Evolutionary conservation across 2,113 vertebrate species (phyloP).

Genomic region (Apus apus): DNA sequence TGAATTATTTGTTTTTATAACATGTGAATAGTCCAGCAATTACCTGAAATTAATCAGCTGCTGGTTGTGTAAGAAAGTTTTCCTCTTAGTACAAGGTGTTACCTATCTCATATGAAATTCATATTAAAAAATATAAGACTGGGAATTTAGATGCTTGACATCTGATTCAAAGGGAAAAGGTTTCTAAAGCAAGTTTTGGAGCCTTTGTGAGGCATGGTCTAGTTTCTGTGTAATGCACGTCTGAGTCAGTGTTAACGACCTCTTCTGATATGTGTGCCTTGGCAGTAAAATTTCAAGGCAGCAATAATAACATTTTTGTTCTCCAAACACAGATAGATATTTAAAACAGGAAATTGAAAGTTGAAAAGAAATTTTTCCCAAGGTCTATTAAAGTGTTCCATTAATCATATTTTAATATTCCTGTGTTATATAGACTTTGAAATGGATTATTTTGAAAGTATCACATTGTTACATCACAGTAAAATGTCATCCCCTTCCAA

Average conservation of each 20-base stretch:
- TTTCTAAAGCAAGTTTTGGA: neutral
- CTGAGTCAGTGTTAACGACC: too few species aligned
- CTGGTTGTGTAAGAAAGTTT: neutral
- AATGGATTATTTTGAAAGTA: neutral
- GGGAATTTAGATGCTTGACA: neutral
- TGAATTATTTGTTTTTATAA: neutral
- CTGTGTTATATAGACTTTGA: neutral
- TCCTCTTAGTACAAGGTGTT: neutral
- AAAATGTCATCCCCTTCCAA: neutral
- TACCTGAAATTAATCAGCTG: neutral
- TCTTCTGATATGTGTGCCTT: neutral
- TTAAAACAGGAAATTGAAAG: neutral
- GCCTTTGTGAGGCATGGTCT: neutral
- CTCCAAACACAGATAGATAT: neutral
- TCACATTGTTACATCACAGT: neutral
- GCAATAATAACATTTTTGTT: neutral
- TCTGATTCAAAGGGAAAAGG: neutral
- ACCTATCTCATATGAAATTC: neutral
- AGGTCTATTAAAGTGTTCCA: neutral
- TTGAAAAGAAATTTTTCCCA: neutral
- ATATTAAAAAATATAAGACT: neutral
- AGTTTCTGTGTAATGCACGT: neutral
- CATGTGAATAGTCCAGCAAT: neutral
- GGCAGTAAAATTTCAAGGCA: neutral
- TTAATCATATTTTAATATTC: neutral